These are phyloP conservation scores for Hirundo rustica DNA, from an alignment of 2,797 vertebrate species.

Conservation along the genomic window DNA sequence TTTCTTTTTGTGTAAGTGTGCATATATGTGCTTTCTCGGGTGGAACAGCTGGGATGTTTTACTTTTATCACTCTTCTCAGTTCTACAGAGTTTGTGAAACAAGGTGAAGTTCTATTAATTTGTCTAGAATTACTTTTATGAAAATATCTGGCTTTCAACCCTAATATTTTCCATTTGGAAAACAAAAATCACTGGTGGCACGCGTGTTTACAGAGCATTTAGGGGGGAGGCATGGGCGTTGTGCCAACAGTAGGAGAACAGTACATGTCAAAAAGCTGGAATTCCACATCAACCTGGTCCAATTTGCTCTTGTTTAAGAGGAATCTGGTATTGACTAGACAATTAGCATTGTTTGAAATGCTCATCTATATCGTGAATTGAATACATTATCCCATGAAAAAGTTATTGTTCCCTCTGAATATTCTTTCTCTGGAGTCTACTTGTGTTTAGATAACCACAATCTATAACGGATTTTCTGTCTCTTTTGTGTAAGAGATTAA, in stretches of 20 bases:
- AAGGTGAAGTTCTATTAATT: not conserved
- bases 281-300: not conserved
- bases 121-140: not conserved
- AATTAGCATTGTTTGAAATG: not conserved
- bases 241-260: not conserved
- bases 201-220: not conserved
- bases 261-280: not conserved
- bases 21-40: not conserved
- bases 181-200: not conserved
- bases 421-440: not conserved
- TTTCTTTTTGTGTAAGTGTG: not conserved
- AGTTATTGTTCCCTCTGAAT: not conserved
- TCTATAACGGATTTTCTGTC: not conserved
- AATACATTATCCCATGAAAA: not conserved
- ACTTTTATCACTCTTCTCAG: not conserved
- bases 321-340: not conserved
- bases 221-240: rapidly evolving
- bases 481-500: not conserved
- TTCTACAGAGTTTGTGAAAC: not conserved
- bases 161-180: not conserved
- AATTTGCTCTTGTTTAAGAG: not conserved
- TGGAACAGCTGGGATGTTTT: not conserved
- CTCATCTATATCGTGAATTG: not conserved
- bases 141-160: not conserved
- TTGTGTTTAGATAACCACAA: not conserved